Base-by-base conservation (phyloP, 2,113 vertebrate genomes). In the Takifugu flavidus region DNA sequence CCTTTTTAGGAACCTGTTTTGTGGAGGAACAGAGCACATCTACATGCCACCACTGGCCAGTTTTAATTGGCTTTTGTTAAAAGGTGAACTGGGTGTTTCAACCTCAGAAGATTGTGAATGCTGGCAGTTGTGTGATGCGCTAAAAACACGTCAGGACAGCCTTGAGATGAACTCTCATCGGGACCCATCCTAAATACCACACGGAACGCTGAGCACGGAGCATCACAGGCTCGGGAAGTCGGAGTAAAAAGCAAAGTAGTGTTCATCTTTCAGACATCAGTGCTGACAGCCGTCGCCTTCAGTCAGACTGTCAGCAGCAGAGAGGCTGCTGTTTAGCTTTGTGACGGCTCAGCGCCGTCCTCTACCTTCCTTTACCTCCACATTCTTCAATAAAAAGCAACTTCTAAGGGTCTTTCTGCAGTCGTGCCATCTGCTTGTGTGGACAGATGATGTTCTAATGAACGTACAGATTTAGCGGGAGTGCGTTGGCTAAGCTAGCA, bases 121-220 rank as follows among this genome's bases (percentile, higher is more conserved):
- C 13, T 47, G 45, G 13, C 13, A 80, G 55, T 51, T 65, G 61
- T 34, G 56, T 3, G 58, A 70, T 65, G 60, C 75, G 49, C 74
- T 58, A 67, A 49, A 78, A 76, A 73, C 56, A 57, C 8, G n/a
- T 53, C 34, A 43, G 58, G 72, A 54, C 29, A 61, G 74, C 82
- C 82, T 63, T 10, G 31, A 67, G 75, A 67, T 78, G 77, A 82
- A 82, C 75, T 81, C 75, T 74, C 79, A 58, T 34, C 47, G 77
- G 82, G 66, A 44, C 51, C 26, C 39, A 50, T 77, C 67, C 57
- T 71, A 67, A 83, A 74, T 34, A 67, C 63, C 57, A 61, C 60
- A 71, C 67, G 58, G 54, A 76, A 44, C 60, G 27, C 58, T 65
- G 53, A 11, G 60, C 69, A 56, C 59, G 74, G 46, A 56, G 57